These are phyloP conservation scores for Nixonia krombeini DNA, from an alignment of 1,140 invertebrate species.

Conservation along the genomic window DNA sequence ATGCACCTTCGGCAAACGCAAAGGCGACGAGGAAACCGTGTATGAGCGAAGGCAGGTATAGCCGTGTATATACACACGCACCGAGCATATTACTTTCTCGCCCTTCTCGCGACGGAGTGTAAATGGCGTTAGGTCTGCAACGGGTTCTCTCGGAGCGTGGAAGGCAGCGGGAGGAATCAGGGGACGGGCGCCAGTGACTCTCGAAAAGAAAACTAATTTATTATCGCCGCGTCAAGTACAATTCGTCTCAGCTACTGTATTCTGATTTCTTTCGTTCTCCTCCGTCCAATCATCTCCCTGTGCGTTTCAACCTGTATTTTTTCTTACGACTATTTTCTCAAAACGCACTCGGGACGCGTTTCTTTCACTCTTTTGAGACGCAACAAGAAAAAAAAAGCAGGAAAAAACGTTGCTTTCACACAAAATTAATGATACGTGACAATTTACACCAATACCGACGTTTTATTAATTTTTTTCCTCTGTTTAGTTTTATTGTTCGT, in stretches of 20 bases:
- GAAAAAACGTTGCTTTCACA: not conserved
- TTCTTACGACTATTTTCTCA: constrained; percentile 56
- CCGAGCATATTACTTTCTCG: constrained; percentile 50
- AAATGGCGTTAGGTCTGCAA: constrained; percentile 45
- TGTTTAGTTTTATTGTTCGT: no score
- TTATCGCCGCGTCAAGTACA: constrained; percentile 72
- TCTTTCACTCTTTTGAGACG: constrained; percentile 51
- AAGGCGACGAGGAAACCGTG: constrained; percentile 23
- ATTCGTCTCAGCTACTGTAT: constrained; percentile 70
- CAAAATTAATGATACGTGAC: no score
- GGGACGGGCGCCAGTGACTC: constrained; percentile 47
- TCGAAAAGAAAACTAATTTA: constrained; percentile 60
- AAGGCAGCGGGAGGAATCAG: constrained; percentile 35
- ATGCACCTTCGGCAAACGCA: constrained; percentile 38
- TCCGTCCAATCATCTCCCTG: constrained; percentile 40
- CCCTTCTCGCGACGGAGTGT: constrained; percentile 43
- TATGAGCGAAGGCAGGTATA: constrained; percentile 7
- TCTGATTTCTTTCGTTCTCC: constrained; percentile 54
- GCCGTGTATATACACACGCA: constrained; percentile 36
- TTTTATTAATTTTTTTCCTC: no score
- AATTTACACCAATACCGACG: no score
- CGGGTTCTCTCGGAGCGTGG: constrained; percentile 28
- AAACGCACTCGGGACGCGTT: constrained; percentile 48
- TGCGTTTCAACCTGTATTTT: constrained; percentile 51
- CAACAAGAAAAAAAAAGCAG: not conserved